These are phyloP conservation scores for Desmodus rotundus DNA, from an alignment of 2,113 vertebrate genomes.

Conservation along the genomic window DNA sequence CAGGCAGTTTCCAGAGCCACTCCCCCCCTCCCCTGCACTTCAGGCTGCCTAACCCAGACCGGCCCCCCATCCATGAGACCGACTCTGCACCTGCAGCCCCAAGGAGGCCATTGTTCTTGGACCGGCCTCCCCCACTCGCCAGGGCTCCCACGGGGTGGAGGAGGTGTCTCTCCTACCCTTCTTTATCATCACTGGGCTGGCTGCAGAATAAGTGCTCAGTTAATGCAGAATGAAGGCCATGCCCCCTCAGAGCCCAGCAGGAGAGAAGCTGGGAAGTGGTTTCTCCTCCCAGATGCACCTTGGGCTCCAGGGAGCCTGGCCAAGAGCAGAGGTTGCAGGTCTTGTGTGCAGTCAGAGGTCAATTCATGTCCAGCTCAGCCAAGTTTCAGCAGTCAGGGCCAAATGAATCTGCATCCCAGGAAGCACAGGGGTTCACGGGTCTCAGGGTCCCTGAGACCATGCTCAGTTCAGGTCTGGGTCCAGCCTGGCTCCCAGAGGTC, in stretches of 20 bases:
- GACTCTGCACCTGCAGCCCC: neutral
- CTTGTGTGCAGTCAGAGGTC: neutral
- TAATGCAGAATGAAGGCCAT: neutral
- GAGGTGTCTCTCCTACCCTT: neutral
- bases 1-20: too few species aligned
- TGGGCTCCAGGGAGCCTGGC: neutral
- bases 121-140: neutral
- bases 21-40: neutral
- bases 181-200: neutral
- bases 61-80: too few species aligned
- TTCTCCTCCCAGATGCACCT: neutral
- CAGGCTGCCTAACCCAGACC: neutral
- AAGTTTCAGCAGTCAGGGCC: neutral
- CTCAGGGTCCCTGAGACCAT: fast-evolving
- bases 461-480: too few species aligned
- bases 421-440: fast-evolving
- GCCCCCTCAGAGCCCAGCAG: neutral
- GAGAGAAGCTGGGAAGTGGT: neutral
- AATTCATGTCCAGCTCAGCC: neutral
- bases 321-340: neutral
- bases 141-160: neutral
- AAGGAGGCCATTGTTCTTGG: neutral
- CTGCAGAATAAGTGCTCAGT: neutral
- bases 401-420: neutral
- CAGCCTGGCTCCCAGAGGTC: neutral